Evolutionary conservation across 1,140 invertebrate genomes (phyloP).

Genomic region (Vollenhovia emeryi): DNA sequence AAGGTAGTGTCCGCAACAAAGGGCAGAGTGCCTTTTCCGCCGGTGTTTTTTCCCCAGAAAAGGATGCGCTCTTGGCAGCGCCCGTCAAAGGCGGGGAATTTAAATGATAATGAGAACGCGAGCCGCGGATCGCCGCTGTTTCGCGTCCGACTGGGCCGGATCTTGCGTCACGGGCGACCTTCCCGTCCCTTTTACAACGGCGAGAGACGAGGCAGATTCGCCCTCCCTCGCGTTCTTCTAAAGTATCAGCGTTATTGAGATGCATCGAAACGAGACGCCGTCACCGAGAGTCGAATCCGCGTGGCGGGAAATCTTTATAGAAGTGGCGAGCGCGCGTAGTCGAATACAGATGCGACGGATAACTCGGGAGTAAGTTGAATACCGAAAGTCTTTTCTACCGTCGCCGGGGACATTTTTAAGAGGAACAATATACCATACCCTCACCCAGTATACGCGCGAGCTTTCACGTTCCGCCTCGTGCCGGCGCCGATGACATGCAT

Average conservation of each 20-base stretch:
- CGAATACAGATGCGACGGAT: constrained; percentile 1
- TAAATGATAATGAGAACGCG: constrained; percentile 62
- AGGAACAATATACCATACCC: constrained; percentile 52
- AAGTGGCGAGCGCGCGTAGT: background rate
- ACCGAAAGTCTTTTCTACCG: background rate
- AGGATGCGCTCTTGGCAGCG: constrained; percentile 39
- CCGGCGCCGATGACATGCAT: constrained; percentile 55
- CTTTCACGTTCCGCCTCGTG: constrained; percentile 50
- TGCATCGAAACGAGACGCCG: background rate
- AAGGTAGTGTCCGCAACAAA: constrained; percentile 65
- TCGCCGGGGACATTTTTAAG: background rate
- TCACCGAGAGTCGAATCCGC: background rate
- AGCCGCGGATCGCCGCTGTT: constrained; percentile 21
- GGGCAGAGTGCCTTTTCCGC: constrained; percentile 67
- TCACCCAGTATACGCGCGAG: constrained; percentile 34
- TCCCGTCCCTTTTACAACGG: background rate
- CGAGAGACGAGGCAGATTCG: background rate
- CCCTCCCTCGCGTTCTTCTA: background rate
- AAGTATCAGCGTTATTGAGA: background rate
- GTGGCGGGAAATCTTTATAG: background rate
- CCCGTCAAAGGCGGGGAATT: constrained; percentile 45
- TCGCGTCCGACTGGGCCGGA: background rate
- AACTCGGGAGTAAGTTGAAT: constrained; percentile 7
- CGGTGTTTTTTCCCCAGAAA: constrained; percentile 63
- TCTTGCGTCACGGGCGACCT: background rate